Evolutionary conservation across 2,888 invertebrate species (phyloP).

Genomic region (Andrena hattorfiana): DNA sequence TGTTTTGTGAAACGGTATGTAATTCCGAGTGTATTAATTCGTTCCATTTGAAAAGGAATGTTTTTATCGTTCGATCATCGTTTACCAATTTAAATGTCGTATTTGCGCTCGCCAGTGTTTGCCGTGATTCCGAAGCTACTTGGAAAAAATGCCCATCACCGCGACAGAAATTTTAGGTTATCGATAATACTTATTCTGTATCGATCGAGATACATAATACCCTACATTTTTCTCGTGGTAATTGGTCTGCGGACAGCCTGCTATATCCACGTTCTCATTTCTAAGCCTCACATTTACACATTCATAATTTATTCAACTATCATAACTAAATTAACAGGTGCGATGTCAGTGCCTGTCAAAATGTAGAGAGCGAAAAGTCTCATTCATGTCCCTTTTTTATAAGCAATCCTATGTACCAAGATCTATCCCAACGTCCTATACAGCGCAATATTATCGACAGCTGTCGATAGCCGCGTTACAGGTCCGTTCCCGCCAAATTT

Average conservation of each 20-base stretch:
- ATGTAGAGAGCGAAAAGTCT: no score
- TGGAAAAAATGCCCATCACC: not conserved
- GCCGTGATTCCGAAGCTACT: constrained; percentile 1
- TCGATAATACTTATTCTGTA: not conserved
- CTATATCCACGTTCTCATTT: no score
- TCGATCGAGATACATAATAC: not conserved
- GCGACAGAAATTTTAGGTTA: constrained; percentile 3
- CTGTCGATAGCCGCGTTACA: not conserved
- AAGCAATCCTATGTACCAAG: no score
- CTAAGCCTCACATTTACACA: no score
- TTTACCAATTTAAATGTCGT: constrained; percentile 10
- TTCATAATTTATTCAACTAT: no score
- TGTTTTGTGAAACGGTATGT: constrained; percentile 23
- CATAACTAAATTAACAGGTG: no score
- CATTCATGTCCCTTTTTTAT: no score
- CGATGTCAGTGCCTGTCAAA: no score
- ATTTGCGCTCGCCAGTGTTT: constrained; percentile 3
- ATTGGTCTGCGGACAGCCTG: not conserved
- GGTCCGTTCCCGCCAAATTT: not conserved
- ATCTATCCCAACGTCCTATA: not conserved
- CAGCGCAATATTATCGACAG: not conserved
- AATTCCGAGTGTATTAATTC: constrained; percentile 46
- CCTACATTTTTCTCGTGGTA: not conserved
- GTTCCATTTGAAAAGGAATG: constrained; percentile 27
- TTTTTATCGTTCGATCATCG: constrained; percentile 19